Percentiles rank a stretch among this genome's conserved stretches.
Evolutionary conservation across 2,888 invertebrate species (phyloP).

Genomic region (Caenorhabditis afra): DNA sequence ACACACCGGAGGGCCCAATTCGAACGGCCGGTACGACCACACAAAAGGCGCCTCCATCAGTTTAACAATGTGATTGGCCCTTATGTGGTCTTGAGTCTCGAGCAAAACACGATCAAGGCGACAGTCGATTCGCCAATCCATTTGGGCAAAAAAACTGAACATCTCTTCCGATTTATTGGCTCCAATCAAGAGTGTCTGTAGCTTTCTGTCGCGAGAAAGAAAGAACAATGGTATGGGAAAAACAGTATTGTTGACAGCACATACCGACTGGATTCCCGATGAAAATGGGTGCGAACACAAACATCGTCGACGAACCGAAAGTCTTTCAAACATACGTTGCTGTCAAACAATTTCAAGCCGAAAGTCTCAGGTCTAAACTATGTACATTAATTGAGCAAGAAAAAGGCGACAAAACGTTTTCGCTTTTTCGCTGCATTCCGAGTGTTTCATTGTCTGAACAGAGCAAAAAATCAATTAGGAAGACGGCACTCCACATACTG

Average conservation of each 20-base stretch:
- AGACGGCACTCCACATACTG: too few species aligned
- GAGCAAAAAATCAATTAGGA: too few species aligned
- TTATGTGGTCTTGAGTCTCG: neutral
- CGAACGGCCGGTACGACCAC: neutral
- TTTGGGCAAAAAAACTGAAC: too few species aligned
- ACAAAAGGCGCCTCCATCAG: neutral
- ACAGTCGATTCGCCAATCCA: too few species aligned
- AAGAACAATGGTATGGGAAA: neutral
- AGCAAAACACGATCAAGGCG: neutral
- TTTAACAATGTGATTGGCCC: neutral
- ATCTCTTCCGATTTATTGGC: slow-evolving; percentile 5
- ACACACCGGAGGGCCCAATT: neutral
- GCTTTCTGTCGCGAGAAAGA: neutral
- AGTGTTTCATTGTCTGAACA: too few species aligned
- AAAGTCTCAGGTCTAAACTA: slow-evolving; percentile 9
- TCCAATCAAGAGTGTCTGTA: slow-evolving; percentile 18
- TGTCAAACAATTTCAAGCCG: slow-evolving; percentile 23
- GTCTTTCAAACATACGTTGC: slow-evolving; percentile 28
- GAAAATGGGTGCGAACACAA: slow-evolving; percentile 11
- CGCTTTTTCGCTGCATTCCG: neutral
- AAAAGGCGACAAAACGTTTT: neutral
- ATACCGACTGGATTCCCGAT: neutral
- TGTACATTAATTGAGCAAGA: slow-evolving; percentile 24
- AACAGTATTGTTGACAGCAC: slow-evolving; percentile 27
- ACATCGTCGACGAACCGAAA: slow-evolving; percentile 9